Evolutionary conservation across 2,113 vertebrate genomes (phyloP).

Genomic region (Nesospiza acunhae): DNA sequence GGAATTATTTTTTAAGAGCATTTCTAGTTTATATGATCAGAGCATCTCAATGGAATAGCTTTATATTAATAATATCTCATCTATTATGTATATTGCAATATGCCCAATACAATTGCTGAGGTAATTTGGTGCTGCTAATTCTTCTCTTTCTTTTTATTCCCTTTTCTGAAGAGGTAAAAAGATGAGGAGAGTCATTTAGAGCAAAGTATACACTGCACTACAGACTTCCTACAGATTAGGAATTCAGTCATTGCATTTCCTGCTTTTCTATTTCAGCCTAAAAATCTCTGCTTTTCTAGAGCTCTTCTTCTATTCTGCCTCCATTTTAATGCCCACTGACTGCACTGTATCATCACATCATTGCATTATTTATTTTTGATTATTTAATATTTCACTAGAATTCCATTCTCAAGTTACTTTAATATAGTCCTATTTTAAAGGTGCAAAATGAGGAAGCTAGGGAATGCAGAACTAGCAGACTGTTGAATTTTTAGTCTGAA

Average conservation of each 20-base stretch:
- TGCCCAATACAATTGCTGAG: slow-evolving; percentile 16
- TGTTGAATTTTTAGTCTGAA: neutral
- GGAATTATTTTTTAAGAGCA: neutral
- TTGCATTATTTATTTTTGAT: slow-evolving; percentile 33
- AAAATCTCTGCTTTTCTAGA: neutral
- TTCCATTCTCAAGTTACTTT: neutral
- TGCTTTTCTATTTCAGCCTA: neutral
- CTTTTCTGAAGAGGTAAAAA: neutral
- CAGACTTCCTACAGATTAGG: neutral
- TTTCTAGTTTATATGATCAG: slow-evolving; percentile 24
- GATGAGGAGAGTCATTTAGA: neutral
- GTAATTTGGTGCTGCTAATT: slow-evolving; percentile 49
- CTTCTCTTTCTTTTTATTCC: neutral
- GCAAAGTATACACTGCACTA: neutral
- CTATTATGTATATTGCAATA: slow-evolving; percentile 60
- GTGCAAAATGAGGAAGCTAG: neutral
- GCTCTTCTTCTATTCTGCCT: neutral
- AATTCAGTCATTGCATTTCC: neutral
- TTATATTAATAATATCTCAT: slow-evolving; percentile 62
- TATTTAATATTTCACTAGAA: slow-evolving; percentile 33
- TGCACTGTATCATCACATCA: neutral
- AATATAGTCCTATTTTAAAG: neutral
- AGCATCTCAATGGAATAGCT: slow-evolving; percentile 30
- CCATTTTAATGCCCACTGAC: neutral
- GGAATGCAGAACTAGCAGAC: neutral